Evolutionary conservation across 2,797 vertebrate species (phyloP), one percentile per base, ranked within the genome.

Genomic region (Rhinophrynus dorsalis): DNA sequence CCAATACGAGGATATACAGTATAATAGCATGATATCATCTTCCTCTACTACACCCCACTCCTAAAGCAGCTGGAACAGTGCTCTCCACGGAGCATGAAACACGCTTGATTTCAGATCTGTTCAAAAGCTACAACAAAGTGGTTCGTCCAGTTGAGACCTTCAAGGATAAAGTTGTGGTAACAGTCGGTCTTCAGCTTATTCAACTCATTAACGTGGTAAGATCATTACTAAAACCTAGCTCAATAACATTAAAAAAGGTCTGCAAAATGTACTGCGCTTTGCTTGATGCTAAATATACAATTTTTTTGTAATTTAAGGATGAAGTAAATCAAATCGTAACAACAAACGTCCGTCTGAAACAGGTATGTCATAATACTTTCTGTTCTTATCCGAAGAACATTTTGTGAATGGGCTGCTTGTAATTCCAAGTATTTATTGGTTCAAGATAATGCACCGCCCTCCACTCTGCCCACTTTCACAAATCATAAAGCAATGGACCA

Each of bases 271-370:
- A 6, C n/a, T 20, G 10, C 12, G 29, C 10, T 13, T 10, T 18
- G 10, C 3, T 24, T 68, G 29, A 24, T 27, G 18, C 73, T 76
- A 38, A 38, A 69, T 79, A 63, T 6, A 38, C 15, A 6, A 0
- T 12, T 1, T 9, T 69, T 66, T 29, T 82, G 42, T n/a, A n/a
- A n/a, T 72, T 75, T 76, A 11, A 98, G 96, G 96, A 98, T 90
- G 96, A 98, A 90, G 96, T 98, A 6, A 98, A 97, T 85, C 96
- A 98, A 86, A 97, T 98, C 62, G 96, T 98, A 76, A 94, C 93
- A 75, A 97, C 94, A 29, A 98, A 98, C 0, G 92, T 98, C 5
- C 93, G 96, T 2, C 85, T 98, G 52, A 94, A 86, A 81, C 96
- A 98, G 94, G 96, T 98, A 18, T 47, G 51, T 62, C 2, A 33